Conservation (phyloP, 2,797 vertebrate genomes). For the Crax fasciolata region DNA sequence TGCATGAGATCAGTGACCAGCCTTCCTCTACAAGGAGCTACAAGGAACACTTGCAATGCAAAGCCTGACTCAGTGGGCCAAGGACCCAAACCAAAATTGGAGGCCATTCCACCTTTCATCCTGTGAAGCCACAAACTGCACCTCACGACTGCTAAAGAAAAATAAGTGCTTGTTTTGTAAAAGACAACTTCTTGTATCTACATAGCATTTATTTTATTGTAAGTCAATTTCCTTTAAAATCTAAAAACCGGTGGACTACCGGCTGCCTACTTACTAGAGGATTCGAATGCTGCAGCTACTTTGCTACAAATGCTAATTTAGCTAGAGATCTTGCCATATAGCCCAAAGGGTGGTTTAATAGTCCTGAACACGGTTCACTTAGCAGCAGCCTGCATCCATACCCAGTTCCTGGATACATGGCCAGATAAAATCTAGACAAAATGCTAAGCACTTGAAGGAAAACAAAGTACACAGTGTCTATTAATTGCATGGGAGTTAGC, state of each 20-base stretch:
- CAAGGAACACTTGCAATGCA: not conserved
- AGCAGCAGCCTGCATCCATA: constrained; percentile 27
- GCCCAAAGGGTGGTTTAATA: not conserved
- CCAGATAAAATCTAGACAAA: constrained; percentile 50
- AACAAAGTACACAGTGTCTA: constrained; percentile 22
- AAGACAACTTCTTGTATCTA: not conserved
- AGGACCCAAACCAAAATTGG: rapidly evolving
- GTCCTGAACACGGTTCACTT: not conserved
- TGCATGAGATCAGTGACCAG: not conserved
- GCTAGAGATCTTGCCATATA: not conserved
- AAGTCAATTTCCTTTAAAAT: not conserved
- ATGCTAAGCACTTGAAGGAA: constrained; percentile 24
- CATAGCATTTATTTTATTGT: not conserved
- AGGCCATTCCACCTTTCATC: not conserved
- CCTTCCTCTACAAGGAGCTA: not conserved
- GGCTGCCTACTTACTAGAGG: not conserved
- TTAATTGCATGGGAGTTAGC: constrained; percentile 57
- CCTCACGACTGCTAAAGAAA: not conserved
- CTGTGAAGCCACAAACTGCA: not conserved
- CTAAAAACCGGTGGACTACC: not conserved
- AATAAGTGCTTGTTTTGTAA: not conserved
- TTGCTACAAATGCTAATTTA: not conserved
- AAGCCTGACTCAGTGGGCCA: not conserved
- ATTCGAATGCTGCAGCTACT: rapidly evolving
- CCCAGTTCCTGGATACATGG: not conserved